Evolutionary conservation across 2,888 invertebrate species (phyloP).

Genomic region (Ormyrus thymus): DNA sequence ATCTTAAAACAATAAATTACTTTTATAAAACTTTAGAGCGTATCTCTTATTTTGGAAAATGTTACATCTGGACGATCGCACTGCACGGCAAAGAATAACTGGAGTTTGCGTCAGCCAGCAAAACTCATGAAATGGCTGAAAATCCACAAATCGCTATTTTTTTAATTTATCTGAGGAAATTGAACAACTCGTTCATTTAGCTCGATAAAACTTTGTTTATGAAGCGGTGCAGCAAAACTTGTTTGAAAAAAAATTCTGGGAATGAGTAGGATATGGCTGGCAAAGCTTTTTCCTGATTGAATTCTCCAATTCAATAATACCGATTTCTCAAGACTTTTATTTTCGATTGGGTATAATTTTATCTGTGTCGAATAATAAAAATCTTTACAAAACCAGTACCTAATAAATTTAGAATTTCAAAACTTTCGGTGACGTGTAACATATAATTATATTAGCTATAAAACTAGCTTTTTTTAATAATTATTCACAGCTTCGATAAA

Average conservation of each 20-base stretch:
- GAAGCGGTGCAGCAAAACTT: constrained; percentile 5
- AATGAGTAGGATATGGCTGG: constrained; percentile 6
- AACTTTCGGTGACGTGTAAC: no score
- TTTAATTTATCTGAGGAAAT: constrained; percentile 41
- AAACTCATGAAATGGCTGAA: constrained; percentile 25
- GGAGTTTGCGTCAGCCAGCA: constrained; percentile 11
- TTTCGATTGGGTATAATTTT: constrained; percentile 17
- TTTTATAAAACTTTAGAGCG: neutral
- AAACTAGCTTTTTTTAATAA: no score
- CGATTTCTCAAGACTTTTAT: neutral
- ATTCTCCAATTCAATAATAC: neutral
- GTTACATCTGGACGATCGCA: no score
- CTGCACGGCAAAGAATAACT: neutral
- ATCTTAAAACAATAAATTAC: neutral
- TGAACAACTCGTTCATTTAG: constrained; percentile 27
- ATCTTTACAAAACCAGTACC: neutral
- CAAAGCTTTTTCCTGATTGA: no score
- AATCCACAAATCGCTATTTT: constrained; percentile 23
- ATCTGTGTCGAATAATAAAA: neutral
- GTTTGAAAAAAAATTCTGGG: constrained; percentile 1
- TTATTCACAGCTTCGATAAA: no score
- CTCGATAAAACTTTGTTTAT: constrained; percentile 25
- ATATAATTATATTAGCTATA: no score
- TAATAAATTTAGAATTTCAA: no score
- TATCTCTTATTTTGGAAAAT: no score